Evolutionary conservation across 30 jellyfish, hydroid and myxozoan species (phyloP).

Genomic region (Cassiopea andromeda): DNA sequence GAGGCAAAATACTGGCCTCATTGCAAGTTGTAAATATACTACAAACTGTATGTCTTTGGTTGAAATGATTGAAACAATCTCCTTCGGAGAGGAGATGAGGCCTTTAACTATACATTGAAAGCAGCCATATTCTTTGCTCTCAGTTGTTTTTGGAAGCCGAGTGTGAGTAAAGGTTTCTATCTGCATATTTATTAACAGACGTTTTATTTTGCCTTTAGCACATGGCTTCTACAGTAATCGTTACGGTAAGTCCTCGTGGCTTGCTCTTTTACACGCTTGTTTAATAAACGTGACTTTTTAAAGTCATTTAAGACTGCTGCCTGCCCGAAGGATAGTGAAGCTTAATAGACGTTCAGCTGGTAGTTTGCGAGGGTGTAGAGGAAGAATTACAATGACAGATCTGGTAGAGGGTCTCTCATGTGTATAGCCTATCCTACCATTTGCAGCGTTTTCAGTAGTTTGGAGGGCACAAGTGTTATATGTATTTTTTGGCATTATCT

Average conservation of each 20-base stretch:
- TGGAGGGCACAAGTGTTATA: too few relatives aligned
- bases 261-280: background rate
- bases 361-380: too few relatives aligned
- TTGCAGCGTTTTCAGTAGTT: too few relatives aligned
- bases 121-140: background rate
- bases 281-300: background rate
- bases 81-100: background rate
- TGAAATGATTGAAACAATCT: background rate
- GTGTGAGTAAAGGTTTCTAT: background rate
- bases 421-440: too few relatives aligned
- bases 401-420: too few relatives aligned
- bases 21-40: too few relatives aligned
- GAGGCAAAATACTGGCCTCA: too few relatives aligned
- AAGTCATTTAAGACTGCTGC: background rate
- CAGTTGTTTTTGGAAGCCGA: background rate
- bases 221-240: slow-evolving; percentile 73
- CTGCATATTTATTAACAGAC: slow-evolving; percentile 4
- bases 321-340: background rate
- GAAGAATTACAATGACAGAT: too few relatives aligned
- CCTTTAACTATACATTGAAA: background rate
- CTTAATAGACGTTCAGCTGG: too few relatives aligned
- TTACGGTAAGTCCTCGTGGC: slow-evolving; percentile 64
- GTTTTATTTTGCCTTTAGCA: slow-evolving; percentile 50
- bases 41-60: background rate
- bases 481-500: too few relatives aligned